Base-by-base conservation (phyloP, 2,888 invertebrate species). In the Minunthozetes semirufus region DNA sequence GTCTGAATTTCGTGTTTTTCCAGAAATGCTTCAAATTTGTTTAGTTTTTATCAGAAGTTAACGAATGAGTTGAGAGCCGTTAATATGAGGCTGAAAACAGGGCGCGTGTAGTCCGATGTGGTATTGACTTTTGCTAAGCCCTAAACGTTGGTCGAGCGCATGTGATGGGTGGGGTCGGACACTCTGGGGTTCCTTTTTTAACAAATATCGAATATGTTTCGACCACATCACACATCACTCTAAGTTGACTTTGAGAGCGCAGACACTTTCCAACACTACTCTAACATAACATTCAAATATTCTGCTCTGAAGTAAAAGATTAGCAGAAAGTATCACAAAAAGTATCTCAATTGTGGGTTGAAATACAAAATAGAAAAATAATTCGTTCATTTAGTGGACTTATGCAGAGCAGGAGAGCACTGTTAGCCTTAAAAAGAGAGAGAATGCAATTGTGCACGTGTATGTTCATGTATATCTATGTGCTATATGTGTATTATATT, bases 141-240 rank as follows among this genome's bases (percentile, higher is more conserved):
- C 19, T 48, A 46, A 70, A 48, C 70, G 70, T 22, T 48, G 70
- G 70, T 25, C 70, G 70, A 70, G 25, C 70, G 48, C 70, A 70
- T 70, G 70, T 70, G n/a, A 70, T 48, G 70, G 70, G 70, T 70
- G 70, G 70, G 70, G 70, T 70, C 70, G 70, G 70, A 22, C 42
- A 22, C 42, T 42, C 25, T 70, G 70, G 70, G 70, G 70, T 70
- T 70, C 70, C 70, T 48, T 46, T 42, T 70, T 70, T 48, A 42
- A 48, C 70, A 70, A 70, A 70, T 70, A 42, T 70, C 46, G 19
- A n/a, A 27, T 70, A 42, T 48, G 42, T 48, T 70, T 70, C 19
- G 42, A 38, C 68, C 70, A 25, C 70, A 70, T 70, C 70, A 70
- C 46, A 48, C 70, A 66, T 66, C 63, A 66, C 11, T 66, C 63